Evolutionary conservation across 2,113 vertebrate genomes (phyloP).

Genomic region (Brienomyrus longianalis): DNA sequence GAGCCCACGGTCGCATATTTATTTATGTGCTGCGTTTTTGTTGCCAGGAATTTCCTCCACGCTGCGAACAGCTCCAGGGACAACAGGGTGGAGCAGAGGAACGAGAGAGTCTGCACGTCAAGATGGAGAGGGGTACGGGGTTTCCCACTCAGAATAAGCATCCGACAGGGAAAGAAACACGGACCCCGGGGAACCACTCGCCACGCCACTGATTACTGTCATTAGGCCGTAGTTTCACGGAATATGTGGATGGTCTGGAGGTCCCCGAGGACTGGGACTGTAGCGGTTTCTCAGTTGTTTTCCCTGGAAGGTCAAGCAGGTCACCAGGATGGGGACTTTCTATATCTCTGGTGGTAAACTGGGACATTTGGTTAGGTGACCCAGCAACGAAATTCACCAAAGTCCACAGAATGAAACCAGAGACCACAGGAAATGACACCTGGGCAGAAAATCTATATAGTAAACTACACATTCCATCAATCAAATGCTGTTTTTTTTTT

Average conservation of each 20-base stretch:
- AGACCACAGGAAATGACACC: not conserved
- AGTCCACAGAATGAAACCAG: not conserved
- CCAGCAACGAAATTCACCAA: not conserved
- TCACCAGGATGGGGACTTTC: not conserved
- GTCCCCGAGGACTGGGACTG: not conserved
- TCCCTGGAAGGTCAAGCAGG: not conserved
- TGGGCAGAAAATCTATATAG: not conserved
- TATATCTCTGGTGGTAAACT: not conserved
- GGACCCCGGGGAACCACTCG: not conserved
- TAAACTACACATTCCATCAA: not conserved
- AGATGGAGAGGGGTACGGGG: not conserved
- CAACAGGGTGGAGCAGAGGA: not conserved
- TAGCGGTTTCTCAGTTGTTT: not conserved
- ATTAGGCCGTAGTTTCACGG: not conserved
- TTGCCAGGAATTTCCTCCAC: conserved; percentile 17
- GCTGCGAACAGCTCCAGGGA: conserved; percentile 13
- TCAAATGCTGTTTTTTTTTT: not conserved
- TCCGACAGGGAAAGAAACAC: not conserved
- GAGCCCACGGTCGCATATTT: conserved; percentile 12
- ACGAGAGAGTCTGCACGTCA: not conserved
- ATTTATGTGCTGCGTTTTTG: conserved; percentile 15
- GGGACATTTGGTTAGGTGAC: not conserved
- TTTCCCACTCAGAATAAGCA: not conserved
- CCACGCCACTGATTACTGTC: too few species aligned
- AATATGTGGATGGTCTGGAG: not conserved